Conservation (phyloP, 2,797 vertebrate genomes). For the Pogoniulus pusillus region DNA sequence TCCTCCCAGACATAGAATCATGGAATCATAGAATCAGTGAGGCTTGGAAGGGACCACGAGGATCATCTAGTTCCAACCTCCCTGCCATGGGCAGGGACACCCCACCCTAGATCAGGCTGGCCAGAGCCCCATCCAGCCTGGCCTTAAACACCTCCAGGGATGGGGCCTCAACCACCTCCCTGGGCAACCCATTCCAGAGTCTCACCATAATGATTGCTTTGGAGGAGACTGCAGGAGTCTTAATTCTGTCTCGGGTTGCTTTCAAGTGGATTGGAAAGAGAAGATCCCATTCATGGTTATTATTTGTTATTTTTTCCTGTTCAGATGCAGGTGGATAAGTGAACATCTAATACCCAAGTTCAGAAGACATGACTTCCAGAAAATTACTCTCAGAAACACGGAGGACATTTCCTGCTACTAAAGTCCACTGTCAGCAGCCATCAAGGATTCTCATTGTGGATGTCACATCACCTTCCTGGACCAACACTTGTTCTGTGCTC, state of each 20-base stretch:
- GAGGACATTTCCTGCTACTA: neutral
- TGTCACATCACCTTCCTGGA: conserved; percentile 83
- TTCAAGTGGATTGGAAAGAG: neutral
- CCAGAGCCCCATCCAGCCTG: too few species aligned
- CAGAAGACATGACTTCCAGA: conserved; percentile 62
- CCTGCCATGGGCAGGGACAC: too few species aligned
- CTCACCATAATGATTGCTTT: neutral
- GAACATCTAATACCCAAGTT: neutral
- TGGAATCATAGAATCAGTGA: too few species aligned
- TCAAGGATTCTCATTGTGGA: conserved; percentile 86
- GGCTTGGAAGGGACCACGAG: too few species aligned
- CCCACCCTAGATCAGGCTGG: too few species aligned
- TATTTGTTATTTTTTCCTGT: neutral
- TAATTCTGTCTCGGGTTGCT: neutral
- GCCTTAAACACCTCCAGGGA: too few species aligned
- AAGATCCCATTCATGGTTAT: neutral
- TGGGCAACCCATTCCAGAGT: too few species aligned
- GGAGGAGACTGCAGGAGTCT: too few species aligned
- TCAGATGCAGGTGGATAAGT: conserved; percentile 6
- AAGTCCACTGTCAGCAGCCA: conserved; percentile 70
- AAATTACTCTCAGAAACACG: neutral
- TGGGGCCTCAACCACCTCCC: too few species aligned
- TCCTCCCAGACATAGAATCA: neutral
- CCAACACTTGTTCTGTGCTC: conserved; percentile 75
- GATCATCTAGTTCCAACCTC: too few species aligned